Conservation (phyloP, 2,888 invertebrate species). For the Oscheius sp. region DNA sequence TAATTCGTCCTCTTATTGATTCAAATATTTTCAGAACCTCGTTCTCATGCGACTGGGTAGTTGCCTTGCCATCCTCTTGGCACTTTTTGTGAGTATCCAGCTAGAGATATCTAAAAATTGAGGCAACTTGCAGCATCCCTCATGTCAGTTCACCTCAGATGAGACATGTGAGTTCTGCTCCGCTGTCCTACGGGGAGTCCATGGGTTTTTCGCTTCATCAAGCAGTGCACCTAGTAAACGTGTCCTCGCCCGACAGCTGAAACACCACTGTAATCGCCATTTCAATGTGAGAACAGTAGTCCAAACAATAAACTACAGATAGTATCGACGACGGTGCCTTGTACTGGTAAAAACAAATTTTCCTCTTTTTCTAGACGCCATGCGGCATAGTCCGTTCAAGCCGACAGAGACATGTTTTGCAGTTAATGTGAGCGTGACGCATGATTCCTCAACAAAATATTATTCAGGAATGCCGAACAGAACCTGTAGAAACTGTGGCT, state of each 20-base stretch:
- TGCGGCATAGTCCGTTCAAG: slow-evolving; percentile 47
- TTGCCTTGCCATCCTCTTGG: not conserved
- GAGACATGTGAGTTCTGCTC: slow-evolving; percentile 56
- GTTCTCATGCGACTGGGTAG: slow-evolving; percentile 5
- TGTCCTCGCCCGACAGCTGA: slow-evolving; percentile 51
- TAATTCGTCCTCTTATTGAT: not conserved
- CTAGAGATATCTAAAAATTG: not conserved
- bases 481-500: not conserved
- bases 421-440: slow-evolving; percentile 24
- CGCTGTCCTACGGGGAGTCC: slow-evolving; percentile 51
- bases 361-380: slow-evolving; percentile 43
- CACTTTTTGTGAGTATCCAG: not conserved
- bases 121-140: not conserved
- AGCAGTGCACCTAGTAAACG: slow-evolving; percentile 43
- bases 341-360: slow-evolving; percentile 47
- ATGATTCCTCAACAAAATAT: not conserved
- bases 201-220: slow-evolving; percentile 46
- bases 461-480: slow-evolving; percentile 10
- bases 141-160: slow-evolving; percentile 38
- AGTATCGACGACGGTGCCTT: slow-evolving; percentile 57
- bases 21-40: not conserved
- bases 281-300: slow-evolving; percentile 42
- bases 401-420: slow-evolving; percentile 46
- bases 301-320: not conserved
- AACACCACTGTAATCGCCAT: slow-evolving; percentile 64